Conservation (phyloP, 2,888 invertebrate genomes). For the Conomelus anceps region DNA sequence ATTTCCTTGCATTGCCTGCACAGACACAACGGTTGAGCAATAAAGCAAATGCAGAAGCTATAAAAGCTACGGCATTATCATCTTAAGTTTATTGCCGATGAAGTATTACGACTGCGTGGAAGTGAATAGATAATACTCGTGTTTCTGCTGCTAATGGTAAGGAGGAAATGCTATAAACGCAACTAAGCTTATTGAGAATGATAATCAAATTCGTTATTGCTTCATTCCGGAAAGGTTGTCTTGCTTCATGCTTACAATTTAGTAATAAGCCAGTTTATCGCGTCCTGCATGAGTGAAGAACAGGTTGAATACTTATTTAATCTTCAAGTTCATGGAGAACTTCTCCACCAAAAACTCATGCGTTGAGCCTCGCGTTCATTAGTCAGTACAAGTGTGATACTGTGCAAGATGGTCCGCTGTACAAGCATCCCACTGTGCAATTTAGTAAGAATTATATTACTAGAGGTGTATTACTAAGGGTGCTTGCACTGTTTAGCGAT, state of each 20-base stretch:
- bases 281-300: neutral
- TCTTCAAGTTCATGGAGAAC: neutral
- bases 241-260: neutral
- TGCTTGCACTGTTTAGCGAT: too few species aligned
- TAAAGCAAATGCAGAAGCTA: neutral
- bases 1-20: neutral
- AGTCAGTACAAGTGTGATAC: too few species aligned
- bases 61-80: neutral
- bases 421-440: too few species aligned
- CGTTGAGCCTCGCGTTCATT: too few species aligned
- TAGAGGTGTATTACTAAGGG: too few species aligned
- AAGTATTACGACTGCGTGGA: neutral
- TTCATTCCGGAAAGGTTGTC: neutral
- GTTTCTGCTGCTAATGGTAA: neutral
- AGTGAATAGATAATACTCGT: neutral
- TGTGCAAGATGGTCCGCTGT: too few species aligned
- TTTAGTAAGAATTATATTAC: too few species aligned
- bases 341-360: too few species aligned
- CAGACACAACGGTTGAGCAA: neutral
- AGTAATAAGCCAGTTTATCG: neutral
- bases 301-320: neutral
- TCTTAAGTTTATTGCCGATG: neutral
- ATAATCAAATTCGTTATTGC: neutral
- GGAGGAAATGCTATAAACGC: neutral
- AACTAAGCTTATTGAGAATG: neutral